Percentiles rank a stretch among this genome's conserved stretches.
Conservation (phyloP, 2,113 vertebrate genomes). For the Glareola pratincola region DNA sequence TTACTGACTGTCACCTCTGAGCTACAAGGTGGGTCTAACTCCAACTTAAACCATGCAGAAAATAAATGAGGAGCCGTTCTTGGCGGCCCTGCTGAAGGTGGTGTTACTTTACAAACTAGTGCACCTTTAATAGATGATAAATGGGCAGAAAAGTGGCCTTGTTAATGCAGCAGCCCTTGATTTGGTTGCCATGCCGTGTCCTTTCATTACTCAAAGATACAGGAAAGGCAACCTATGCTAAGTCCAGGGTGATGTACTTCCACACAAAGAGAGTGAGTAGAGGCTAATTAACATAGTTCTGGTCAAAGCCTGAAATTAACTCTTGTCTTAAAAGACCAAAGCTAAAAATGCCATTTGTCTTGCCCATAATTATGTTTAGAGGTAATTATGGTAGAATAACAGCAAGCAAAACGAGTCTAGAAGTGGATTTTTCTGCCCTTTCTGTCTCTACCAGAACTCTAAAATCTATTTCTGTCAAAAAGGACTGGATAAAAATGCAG, state of each 20-base stretch:
- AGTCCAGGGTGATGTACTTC: slow-evolving; percentile 60
- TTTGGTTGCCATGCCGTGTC: slow-evolving; percentile 59
- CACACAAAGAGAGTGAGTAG: slow-evolving; percentile 26
- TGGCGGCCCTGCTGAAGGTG: slow-evolving; percentile 74
- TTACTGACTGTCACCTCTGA: slow-evolving; percentile 77
- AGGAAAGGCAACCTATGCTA: slow-evolving; percentile 51
- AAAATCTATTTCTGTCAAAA: slow-evolving; percentile 42
- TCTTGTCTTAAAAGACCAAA: slow-evolving; percentile 70
- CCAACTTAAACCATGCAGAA: slow-evolving; percentile 74
- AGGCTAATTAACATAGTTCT: slow-evolving; percentile 75
- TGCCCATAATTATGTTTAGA: slow-evolving; percentile 68
- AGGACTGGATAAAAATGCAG: slow-evolving; percentile 52
- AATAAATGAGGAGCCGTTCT: slow-evolving; percentile 80
- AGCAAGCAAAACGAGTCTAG: slow-evolving; percentile 50
- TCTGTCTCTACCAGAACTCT: not conserved
- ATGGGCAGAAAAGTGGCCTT: slow-evolving; percentile 78
- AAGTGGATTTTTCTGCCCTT: slow-evolving; percentile 8
- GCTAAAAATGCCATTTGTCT: slow-evolving; percentile 70
- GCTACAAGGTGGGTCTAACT: slow-evolving; percentile 76
- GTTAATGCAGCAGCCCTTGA: slow-evolving; percentile 75
- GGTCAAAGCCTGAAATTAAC: slow-evolving; percentile 77
- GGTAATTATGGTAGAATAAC: slow-evolving; percentile 65
- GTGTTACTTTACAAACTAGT: slow-evolving; percentile 77
- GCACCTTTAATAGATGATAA: slow-evolving; percentile 85
- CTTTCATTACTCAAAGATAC: slow-evolving; percentile 78